Conservation (phyloP, 2,797 vertebrate genomes). For the Tenualosa thibaudeaui region DNA sequence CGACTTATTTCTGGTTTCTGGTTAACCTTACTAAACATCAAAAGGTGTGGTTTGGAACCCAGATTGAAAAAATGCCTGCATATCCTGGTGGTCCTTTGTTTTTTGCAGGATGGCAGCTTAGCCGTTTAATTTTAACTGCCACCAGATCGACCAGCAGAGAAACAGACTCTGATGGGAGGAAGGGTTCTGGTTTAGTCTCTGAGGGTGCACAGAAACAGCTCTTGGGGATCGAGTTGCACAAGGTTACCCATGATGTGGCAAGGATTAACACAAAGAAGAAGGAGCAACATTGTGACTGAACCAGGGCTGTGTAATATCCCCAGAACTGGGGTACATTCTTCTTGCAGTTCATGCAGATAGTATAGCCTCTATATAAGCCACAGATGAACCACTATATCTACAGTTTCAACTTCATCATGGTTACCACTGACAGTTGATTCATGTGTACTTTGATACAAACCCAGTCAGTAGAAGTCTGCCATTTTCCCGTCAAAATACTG, state of each 20-base stretch:
- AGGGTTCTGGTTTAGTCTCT: slow-evolving; percentile 30
- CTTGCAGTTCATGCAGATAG: not conserved
- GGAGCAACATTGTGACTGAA: slow-evolving; percentile 12
- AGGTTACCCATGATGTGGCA: slow-evolving; percentile 12
- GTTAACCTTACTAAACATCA: slow-evolving; percentile 31
- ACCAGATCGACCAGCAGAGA: slow-evolving; percentile 39
- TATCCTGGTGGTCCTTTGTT: slow-evolving; percentile 33
- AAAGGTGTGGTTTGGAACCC: slow-evolving; percentile 9
- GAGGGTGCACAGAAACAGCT: slow-evolving; percentile 14
- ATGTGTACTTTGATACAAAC: not conserved
- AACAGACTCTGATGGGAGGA: slow-evolving; percentile 22
- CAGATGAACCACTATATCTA: not conserved
- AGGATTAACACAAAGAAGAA: slow-evolving; percentile 18
- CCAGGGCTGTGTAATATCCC: not conserved
- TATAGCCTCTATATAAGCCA: not conserved
- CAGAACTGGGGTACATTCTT: slow-evolving; percentile 7
- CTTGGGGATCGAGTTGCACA: slow-evolving; percentile 8
- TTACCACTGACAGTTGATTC: not conserved
- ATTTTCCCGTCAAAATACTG: not conserved
- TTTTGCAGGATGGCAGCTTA: slow-evolving; percentile 28
- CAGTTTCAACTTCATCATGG: not conserved
- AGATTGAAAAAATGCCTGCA: slow-evolving; percentile 33
- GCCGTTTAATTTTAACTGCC: slow-evolving; percentile 35
- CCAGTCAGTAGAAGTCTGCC: not conserved
- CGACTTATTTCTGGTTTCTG: slow-evolving; percentile 33